Base-by-base conservation (phyloP, 2,113 vertebrate genomes). In the Hippolais icterina region DNA sequence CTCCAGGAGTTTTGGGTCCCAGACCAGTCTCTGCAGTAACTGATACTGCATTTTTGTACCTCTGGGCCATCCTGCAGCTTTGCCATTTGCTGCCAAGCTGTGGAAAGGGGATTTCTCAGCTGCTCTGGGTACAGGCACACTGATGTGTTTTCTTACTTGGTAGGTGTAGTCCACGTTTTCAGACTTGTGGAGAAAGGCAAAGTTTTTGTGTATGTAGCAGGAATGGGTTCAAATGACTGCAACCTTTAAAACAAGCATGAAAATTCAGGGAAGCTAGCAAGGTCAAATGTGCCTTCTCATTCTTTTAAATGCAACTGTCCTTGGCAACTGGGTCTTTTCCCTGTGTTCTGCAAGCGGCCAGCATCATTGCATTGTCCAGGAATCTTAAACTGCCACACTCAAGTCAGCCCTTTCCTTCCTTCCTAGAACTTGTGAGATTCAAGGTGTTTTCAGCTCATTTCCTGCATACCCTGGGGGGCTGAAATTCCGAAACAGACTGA, bases 371-470 rank as follows among this genome's bases (percentile, higher is more conserved):
- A 31, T 41, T 0, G 4, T 64, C 37, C 28, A 33, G 39, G 23
- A 85, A 72, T 87, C 57, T 50, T 82, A 49, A 85, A 82, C 18
- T 65, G 50, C 25, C 9, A 11, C 37, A 37, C 25, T 29, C 8
- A 3, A 64, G 25, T 77, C 59, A 65, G 8, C 18, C 10, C 4
- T 17, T 69, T 64, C 35, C n/a, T 85, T 63, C 21, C 24, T 35
- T 44, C 4, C 3, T 15, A 0, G 1, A 42, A 33, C 21, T 41
- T 65, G 25, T 19, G 49, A 86, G 16, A 42, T 18, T 37, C 7
- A n/a, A 44, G 31, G 46, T 72, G 50, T 74, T 93, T 89, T 61
- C 46, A 68, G n/a, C 31, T 79, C 10, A 0, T 90, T 85, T 61
- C 52, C 46, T 82, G 33, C n/a, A 27, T 52, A 25, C 29, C 6